These are phyloP conservation scores for Isurus oxyrinchus DNA, from an alignment of 2,113 vertebrate species.

Conservation along the genomic window DNA sequence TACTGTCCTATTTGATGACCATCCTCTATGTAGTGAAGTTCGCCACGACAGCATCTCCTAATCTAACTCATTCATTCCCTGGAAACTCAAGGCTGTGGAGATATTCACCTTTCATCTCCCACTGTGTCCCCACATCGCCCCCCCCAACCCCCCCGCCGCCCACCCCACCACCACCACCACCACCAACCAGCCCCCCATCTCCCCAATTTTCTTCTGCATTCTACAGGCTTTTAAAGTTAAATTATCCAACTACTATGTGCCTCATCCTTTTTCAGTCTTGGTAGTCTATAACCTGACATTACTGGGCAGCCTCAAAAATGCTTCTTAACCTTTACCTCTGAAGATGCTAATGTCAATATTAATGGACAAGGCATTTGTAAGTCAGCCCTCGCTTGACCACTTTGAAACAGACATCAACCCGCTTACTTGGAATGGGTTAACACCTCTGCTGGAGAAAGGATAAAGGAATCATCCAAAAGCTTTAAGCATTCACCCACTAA, in stretches of 20 bases:
- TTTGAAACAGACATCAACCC: background rate
- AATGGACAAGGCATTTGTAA: background rate
- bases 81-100: background rate
- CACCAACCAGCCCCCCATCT: background rate
- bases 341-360: background rate
- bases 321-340: background rate
- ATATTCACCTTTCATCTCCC: background rate
- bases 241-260: background rate
- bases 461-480: conserved; percentile 22
- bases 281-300: background rate
- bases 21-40: background rate
- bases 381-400: background rate
- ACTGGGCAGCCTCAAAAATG: background rate
- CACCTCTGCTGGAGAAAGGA: background rate
- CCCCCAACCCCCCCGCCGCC: no score
- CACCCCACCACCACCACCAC: no score
- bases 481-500: background rate
- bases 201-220: background rate
- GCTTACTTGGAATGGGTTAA: background rate
- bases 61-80: background rate
- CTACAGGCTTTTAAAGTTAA: background rate
- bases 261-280: background rate
- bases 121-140: no score
- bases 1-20: background rate
- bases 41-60: background rate